A percentile compares a stretch with the other conserved stretches of the same genome.
Evolutionary conservation across 2,888 invertebrate species (phyloP).

Genomic region (Athetis lepigone): DNA sequence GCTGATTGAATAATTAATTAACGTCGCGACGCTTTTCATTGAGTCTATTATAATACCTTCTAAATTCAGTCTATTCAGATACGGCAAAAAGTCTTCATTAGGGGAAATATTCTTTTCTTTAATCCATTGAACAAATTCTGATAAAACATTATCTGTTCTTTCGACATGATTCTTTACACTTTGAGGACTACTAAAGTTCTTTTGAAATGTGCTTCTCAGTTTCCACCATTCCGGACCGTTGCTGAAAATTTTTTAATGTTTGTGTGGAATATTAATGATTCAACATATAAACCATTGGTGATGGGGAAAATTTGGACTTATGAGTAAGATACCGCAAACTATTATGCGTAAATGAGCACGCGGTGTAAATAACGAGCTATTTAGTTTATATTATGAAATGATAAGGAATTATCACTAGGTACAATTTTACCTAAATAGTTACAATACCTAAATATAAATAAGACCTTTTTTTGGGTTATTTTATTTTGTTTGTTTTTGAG

Average conservation of each 20-base stretch:
- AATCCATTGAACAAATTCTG: conserved; percentile 91
- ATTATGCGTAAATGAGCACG: not conserved
- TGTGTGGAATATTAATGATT: no score
- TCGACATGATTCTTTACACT: conserved; percentile 92
- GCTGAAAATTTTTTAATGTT: conserved; percentile 82
- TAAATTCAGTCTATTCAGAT: conserved; percentile 93
- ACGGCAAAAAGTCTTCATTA: conserved; percentile 92
- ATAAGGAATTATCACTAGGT: no score
- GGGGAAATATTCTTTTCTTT: conserved; percentile 68
- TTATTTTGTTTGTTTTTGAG: no score
- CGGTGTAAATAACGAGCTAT: not conserved
- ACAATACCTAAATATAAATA: no score
- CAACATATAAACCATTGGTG: not conserved
- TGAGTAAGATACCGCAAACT: conserved; percentile 1
- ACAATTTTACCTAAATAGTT: no score
- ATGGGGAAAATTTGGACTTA: not conserved
- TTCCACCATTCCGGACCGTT: conserved; percentile 96
- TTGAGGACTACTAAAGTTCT: conserved; percentile 93
- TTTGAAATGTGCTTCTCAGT: conserved; percentile 94
- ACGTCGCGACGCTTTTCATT: no score
- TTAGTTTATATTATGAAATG: no score
- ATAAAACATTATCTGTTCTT: conserved; percentile 91
- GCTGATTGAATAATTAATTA: not conserved
- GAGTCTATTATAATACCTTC: no score
- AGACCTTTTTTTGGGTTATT: no score